A percentile compares a stretch with the other conserved stretches of the same genome.
Evolutionary conservation across 2,113 vertebrate species (phyloP).

Genomic region (Sprattus sprattus): DNA sequence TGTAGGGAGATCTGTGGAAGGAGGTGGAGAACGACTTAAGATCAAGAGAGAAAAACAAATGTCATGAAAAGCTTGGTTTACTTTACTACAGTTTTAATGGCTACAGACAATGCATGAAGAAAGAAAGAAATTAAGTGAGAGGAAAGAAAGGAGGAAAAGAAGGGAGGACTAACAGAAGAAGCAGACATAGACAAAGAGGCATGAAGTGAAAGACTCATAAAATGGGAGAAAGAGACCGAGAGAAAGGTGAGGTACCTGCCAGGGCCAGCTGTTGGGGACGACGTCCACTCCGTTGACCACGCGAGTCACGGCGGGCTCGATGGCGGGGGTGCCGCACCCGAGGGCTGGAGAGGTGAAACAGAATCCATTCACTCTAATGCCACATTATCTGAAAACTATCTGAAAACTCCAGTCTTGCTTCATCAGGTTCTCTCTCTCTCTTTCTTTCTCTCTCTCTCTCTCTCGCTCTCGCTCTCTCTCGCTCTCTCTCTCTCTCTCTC

Average conservation of each 20-base stretch:
- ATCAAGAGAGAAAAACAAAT: neutral
- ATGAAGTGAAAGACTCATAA: neutral
- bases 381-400: neutral
- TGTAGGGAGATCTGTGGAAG: conserved; percentile 72
- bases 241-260: conserved; percentile 78
- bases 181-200: neutral
- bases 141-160: neutral
- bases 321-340: conserved; percentile 79
- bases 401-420: neutral
- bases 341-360: conserved; percentile 67
- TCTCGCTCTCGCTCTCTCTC: neutral
- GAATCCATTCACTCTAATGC: neutral
- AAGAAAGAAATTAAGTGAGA: neutral
- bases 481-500: neutral
- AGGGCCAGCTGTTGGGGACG: conserved; percentile 87
- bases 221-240: neutral
- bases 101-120: too few relatives aligned
- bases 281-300: conserved; percentile 86
- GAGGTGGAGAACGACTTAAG: neutral
- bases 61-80: neutral
- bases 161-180: neutral
- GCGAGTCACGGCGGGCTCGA: conserved; percentile 65
- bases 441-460: neutral
- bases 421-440: neutral
- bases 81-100: neutral